Percentiles rank a stretch among this genome's conserved stretches.
phyloP scores from a whole-genome alignment of 1,140 invertebrate species.

The Hetaerina americana region DNA sequence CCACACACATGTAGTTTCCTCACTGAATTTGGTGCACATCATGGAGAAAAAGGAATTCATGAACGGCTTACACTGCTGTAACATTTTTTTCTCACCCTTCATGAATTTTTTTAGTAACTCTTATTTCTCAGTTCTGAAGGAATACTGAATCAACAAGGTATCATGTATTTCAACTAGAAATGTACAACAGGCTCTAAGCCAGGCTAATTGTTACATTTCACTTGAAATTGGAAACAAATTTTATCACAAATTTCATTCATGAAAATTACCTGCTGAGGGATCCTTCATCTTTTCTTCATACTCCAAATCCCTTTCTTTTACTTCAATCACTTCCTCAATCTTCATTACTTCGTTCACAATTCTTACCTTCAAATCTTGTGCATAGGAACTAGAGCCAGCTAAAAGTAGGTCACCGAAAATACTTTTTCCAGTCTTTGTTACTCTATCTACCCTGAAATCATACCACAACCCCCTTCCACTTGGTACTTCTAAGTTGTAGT shows the following conservation, averaged over 20 bases:
- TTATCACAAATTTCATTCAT: background rate
- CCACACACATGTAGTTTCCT: too few species aligned
- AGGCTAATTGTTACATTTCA: too few species aligned
- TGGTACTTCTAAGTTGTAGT: background rate
- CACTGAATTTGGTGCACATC: too few species aligned
- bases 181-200: too few species aligned
- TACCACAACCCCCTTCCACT: background rate
- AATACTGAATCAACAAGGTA: too few species aligned
- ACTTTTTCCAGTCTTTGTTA: background rate
- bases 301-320: background rate
- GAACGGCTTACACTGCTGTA: too few species aligned
- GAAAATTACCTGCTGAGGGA: background rate
- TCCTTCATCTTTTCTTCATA: background rate
- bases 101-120: too few species aligned
- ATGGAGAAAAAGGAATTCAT: too few species aligned
- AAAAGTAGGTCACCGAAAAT: background rate
- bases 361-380: background rate
- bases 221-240: background rate
- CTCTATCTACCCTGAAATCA: background rate
- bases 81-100: too few species aligned
- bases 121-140: too few species aligned
- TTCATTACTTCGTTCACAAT: background rate
- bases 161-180: too few species aligned
- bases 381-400: background rate
- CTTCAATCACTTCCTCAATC: background rate